Base-by-base conservation (phyloP, 2,888 invertebrate genomes). In the Pterobdella sp. region DNA sequence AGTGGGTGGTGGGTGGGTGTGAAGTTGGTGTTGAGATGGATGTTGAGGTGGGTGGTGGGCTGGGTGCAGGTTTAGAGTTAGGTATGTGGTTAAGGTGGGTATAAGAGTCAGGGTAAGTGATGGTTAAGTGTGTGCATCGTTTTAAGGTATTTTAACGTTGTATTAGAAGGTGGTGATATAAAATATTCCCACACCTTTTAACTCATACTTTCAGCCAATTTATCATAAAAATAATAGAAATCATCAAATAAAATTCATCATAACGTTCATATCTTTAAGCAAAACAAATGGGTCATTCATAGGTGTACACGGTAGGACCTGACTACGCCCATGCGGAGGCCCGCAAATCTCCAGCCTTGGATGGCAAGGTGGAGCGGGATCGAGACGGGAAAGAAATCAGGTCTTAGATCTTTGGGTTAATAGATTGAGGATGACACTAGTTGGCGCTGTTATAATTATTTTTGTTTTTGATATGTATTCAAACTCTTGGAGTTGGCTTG, bases 261-360 rank as follows among this genome's bases (percentile, higher is more conserved):
- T 67, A 14, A 18, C 18, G 64, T 64, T 14, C 10, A 22, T 26
- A 64, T n/a, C 18, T 26, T 69, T 26, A n/a, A 42, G 29, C 29
- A 69, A 14, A 14, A 22, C 32, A 66, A 65, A 2, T 4, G 10
- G 22, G 26, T 1, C n/a, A 60, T 35, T 14, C 77, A 79, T 84
- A 91, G 91, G 96, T 98, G 35, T 99, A 99, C 84, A 98, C 98
- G 0, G 97, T 99, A 36, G 98, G 98, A 0, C 96, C 97, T 0
- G 97, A 96, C 85, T 99, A 99, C 84, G 98, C 97, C 1, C 98
- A 98, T 85, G 98, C 98, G 0, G 98, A 99, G 84, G 98, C 98
- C 0, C 87, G 98, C 73, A 99, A 99, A 84, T 96, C 96, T 74
- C 98, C 98, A 0, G 98, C 96, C 0, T 86, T 97, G 22, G 97